These are phyloP conservation scores for Cherax destructor DNA, from an alignment of 1,140 invertebrate genomes.

Conservation along the genomic window DNA sequence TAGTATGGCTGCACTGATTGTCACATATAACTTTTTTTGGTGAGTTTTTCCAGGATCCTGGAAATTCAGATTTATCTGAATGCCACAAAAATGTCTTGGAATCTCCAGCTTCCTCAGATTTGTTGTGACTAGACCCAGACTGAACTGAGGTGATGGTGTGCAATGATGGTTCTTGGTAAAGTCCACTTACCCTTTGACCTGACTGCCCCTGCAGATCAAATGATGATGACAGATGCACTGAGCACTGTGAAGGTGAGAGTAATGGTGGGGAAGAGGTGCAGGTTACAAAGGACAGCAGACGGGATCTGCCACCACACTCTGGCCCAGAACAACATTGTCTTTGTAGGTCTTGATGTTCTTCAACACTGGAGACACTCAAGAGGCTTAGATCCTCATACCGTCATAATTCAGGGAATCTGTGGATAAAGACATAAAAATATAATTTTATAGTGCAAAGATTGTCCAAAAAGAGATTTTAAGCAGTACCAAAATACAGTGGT, in stretches of 20 bases:
- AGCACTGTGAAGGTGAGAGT: not conserved
- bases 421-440: not conserved
- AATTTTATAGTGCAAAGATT: not conserved
- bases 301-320: slow-evolving; percentile 10
- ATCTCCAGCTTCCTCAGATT: slow-evolving; percentile 18
- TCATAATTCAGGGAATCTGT: slow-evolving; percentile 82
- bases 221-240: not conserved
- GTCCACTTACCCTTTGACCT: slow-evolving; percentile 29
- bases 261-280: slow-evolving; percentile 24
- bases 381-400: slow-evolving; percentile 76
- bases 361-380: slow-evolving; percentile 72
- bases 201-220: not conserved
- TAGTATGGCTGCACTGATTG: slow-evolving; percentile 24
- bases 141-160: slow-evolving; percentile 12
- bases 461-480: not conserved
- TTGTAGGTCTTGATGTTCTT: slow-evolving; percentile 66
- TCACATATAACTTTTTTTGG: slow-evolving; percentile 10
- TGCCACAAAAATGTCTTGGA: not conserved
- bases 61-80: not conserved
- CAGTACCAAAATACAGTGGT: not conserved
- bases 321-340: not conserved
- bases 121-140: slow-evolving; percentile 47
- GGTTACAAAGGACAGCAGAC: slow-evolving; percentile 13
- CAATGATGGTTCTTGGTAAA: slow-evolving; percentile 37
- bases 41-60: slow-evolving; percentile 17